Evolutionary conservation across 2,113 vertebrate genomes (phyloP).

Genomic region (Ptilorrhoa leucosticta): DNA sequence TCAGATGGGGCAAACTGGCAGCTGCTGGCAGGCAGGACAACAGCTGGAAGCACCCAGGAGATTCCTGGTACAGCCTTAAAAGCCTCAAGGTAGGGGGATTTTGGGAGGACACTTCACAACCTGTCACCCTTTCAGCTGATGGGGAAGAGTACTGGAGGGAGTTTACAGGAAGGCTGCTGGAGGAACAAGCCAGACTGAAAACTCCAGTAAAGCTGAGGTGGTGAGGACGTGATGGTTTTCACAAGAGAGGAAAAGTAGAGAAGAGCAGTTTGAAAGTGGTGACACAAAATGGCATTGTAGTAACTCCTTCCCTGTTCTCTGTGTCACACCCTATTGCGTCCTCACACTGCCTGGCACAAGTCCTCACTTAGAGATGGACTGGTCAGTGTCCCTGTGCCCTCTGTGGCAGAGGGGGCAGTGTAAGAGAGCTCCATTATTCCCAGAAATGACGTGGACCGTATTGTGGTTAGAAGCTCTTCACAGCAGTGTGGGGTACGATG

Average conservation of each 20-base stretch:
- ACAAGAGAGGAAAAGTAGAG: background rate
- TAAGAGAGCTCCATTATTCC: background rate
- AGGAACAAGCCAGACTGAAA: conserved; percentile 18
- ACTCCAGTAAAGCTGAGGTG: background rate
- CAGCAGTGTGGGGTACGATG: fast-evolving
- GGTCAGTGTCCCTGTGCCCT: background rate
- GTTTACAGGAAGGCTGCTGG: background rate
- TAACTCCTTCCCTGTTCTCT: background rate
- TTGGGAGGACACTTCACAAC: background rate
- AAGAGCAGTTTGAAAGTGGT: background rate
- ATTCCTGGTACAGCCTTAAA: background rate
- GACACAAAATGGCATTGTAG: background rate
- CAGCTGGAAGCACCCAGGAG: background rate
- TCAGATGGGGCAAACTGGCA: background rate
- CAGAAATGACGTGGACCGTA: background rate
- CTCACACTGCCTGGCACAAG: background rate
- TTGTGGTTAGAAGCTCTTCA: background rate
- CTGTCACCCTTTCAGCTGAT: background rate
- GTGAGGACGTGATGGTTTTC: background rate
- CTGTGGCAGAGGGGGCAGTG: background rate
- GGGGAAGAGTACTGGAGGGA: background rate
- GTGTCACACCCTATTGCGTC: fast-evolving
- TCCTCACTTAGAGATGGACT: background rate
- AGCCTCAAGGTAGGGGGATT: background rate
- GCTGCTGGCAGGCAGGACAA: background rate